These are phyloP conservation scores for Eristalinus aeneus DNA, from an alignment of 2,888 invertebrate species.

Conservation along the genomic window DNA sequence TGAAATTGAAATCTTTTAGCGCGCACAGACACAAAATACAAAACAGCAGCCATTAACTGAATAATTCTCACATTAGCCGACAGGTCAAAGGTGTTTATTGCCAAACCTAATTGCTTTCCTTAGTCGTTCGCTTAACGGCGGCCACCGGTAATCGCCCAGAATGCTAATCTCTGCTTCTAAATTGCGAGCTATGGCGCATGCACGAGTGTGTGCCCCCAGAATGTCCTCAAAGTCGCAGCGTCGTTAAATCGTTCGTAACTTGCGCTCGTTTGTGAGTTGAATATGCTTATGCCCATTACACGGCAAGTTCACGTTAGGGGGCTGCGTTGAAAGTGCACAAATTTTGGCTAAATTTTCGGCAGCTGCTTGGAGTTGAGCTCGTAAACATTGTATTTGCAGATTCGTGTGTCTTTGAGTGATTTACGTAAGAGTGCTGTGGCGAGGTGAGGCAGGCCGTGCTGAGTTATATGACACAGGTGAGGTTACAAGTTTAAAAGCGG, in stretches of 20 bases:
- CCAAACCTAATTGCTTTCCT: neutral
- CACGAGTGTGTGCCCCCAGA: neutral
- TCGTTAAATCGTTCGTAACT: neutral
- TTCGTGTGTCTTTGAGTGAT: neutral
- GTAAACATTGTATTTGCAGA: neutral
- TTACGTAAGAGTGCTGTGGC: neutral
- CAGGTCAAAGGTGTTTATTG: slow-evolving; percentile 5
- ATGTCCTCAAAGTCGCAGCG: slow-evolving; percentile 16
- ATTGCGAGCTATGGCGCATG: neutral
- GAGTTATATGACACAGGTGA: neutral
- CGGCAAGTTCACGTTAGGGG: too few species aligned
- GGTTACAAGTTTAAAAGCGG: neutral
- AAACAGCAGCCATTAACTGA: slow-evolving; percentile 2
- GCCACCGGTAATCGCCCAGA: neutral
- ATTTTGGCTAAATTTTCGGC: neutral
- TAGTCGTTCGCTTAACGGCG: neutral
- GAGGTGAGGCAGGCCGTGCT: neutral
- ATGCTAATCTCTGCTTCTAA: neutral
- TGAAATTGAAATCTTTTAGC: slow-evolving; percentile 4
- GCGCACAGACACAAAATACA: neutral
- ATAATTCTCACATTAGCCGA: neutral
- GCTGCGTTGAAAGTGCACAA: neutral
- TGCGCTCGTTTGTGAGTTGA: neutral
- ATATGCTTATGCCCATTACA: neutral
- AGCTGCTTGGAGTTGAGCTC: neutral